Evolutionary conservation across 2,113 vertebrate genomes (phyloP).

Genomic region (Alligator mississippiensis): DNA sequence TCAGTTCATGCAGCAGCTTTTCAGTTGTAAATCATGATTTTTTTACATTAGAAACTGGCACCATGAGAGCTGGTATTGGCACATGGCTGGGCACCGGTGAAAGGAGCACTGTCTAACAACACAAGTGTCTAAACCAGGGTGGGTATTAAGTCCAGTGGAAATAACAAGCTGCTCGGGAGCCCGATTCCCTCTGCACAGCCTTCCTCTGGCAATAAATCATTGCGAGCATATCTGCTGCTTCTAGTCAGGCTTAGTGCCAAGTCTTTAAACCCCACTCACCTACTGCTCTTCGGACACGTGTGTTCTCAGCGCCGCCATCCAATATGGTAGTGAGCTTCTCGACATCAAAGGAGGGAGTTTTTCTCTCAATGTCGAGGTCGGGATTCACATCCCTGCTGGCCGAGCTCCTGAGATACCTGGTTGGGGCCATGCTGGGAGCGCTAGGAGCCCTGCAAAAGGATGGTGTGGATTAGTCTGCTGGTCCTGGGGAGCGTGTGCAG

Average conservation of each 20-base stretch:
- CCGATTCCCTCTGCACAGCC: background rate
- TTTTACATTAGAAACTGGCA: background rate
- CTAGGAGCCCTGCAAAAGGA: background rate
- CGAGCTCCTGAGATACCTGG: background rate
- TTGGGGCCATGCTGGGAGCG: constrained; percentile 52
- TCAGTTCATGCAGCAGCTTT: background rate
- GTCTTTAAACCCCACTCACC: constrained; percentile 68
- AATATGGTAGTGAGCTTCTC: constrained; percentile 76
- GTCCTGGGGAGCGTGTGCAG: background rate
- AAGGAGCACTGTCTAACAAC: background rate
- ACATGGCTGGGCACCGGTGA: background rate
- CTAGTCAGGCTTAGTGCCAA: background rate
- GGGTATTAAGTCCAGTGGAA: background rate
- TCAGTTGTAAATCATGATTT: background rate
- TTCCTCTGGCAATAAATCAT: background rate
- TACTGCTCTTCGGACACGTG: constrained; percentile 61
- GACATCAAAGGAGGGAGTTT: constrained; percentile 60
- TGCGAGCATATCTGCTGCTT: background rate
- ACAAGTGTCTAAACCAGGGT: background rate
- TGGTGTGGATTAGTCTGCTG: accelerated
- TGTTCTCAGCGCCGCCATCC: constrained; percentile 60
- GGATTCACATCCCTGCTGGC: constrained; percentile 63
- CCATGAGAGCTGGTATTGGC: background rate
- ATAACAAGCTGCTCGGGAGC: background rate
- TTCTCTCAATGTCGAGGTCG: constrained; percentile 73